phyloP scores from a whole-genome alignment of 2,888 invertebrate genomes.

The Pandemis heparana region DNA sequence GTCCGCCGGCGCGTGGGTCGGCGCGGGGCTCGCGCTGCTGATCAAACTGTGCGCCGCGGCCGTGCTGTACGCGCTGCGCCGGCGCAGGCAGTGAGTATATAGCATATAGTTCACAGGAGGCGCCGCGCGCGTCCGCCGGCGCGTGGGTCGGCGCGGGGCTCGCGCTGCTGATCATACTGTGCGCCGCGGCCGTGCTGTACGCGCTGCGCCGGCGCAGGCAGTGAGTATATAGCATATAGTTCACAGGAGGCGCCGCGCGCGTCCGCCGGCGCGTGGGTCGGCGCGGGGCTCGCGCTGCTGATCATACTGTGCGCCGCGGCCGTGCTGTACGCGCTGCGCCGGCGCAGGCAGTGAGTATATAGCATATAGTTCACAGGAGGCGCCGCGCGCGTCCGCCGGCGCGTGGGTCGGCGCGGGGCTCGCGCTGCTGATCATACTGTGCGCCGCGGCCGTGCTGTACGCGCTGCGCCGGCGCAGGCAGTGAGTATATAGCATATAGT shows the following conservation, averaged over 20 bases:
- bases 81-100: slow-evolving; percentile 76
- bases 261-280: slow-evolving; percentile 59
- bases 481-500: no score
- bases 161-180: slow-evolving; percentile 61
- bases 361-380: slow-evolving; percentile 24
- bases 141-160: slow-evolving; percentile 62
- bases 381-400: slow-evolving; percentile 53
- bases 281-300: slow-evolving; percentile 59
- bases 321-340: slow-evolving; percentile 61
- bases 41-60: slow-evolving; percentile 61
- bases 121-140: slow-evolving; percentile 53
- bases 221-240: no score
- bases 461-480: slow-evolving; percentile 66
- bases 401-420: slow-evolving; percentile 62
- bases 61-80: slow-evolving; percentile 61
- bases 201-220: slow-evolving; percentile 66
- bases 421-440: slow-evolving; percentile 61
- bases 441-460: slow-evolving; percentile 62
- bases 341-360: slow-evolving; percentile 76
- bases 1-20: slow-evolving; percentile 59
- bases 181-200: slow-evolving; percentile 62
- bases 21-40: slow-evolving; percentile 59
- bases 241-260: slow-evolving; percentile 49
- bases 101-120: slow-evolving; percentile 24
- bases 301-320: slow-evolving; percentile 61